Base-by-base conservation (phyloP, 2,113 vertebrate genomes). In the Desmodus rotundus region DNA sequence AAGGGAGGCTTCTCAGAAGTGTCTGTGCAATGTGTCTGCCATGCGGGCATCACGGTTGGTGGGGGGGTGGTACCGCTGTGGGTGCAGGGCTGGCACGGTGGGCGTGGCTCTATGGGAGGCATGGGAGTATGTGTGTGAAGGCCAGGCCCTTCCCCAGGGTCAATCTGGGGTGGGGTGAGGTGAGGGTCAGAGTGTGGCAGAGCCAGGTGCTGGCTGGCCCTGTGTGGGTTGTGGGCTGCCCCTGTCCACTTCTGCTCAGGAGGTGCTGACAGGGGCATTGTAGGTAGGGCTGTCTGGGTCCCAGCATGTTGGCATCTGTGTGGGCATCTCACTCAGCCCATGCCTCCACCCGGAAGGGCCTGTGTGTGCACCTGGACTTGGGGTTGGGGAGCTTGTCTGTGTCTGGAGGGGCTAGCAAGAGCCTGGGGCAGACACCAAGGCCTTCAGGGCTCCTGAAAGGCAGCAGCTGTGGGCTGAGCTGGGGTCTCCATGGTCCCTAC, bases 41-140 rank as follows among this genome's bases (percentile, higher is more conserved):
- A 9, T 0, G 3, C 4, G 36, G 36, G 88, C 2, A 31, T 20
- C 0, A 7, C 0, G 19, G 65, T 0, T 10, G 61, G 73, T 3
- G 7, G 73, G 13, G n/a, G 24, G 2, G 36, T 7, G 45, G 36
- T 4, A 3, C 2, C 17, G 28, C 0, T 50, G 33, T 10, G 56
- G 43, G 20, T 6, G 68, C 3, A 38, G 3, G 85, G 28, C 28
- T 1, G 16, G 14, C 28, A 8, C 3, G 14, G 33, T 36, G 41
- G 5, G 26, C 4, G 1, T 2, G 67, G 45, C 33, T 15, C 15
- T 0, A 1, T 41, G 36, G 19, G 72, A 78, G 87, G 58, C 52
- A 2, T 4, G 3, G 20, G 20, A 73, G 58, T 11, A 7, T 33
- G 24, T 0, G 0, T 45, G 38, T 4, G 56, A 41, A 56, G 72